Conservation (phyloP, 2,888 invertebrate species). For the Nudaria mundana region DNA sequence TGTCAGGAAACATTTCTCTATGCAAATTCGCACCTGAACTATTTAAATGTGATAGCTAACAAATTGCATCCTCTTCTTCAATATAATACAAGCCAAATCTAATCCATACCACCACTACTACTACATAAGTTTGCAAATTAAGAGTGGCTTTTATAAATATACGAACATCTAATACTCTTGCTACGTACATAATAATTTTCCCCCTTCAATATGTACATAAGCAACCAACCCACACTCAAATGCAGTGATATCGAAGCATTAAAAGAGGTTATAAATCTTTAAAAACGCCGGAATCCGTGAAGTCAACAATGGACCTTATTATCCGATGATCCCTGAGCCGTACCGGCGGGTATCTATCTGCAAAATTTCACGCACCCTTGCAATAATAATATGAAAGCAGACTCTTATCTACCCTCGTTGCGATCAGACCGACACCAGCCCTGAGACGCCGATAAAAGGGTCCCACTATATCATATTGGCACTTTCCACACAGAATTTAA, state of each 20-base stretch:
- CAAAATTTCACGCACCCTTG: conserved; percentile 77
- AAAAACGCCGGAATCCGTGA: conserved; percentile 29
- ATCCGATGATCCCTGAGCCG: conserved; percentile 59
- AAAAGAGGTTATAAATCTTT: conserved; percentile 39
- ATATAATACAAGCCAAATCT: no score
- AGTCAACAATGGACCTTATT: conserved; percentile 46
- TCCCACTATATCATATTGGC: conserved; percentile 75
- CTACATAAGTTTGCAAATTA: no score
- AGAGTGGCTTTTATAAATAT: no score
- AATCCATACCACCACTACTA: no score
- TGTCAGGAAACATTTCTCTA: no score
- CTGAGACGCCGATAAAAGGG: conserved; percentile 59
- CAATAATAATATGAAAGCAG: conserved; percentile 61
- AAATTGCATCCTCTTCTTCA: no score
- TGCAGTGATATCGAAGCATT: conserved; percentile 45
- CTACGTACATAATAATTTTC: conserved; percentile 5
- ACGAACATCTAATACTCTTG: no score
- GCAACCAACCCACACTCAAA: conserved; percentile 15
- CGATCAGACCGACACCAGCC: conserved; percentile 48
- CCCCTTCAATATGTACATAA: conserved; percentile 7
- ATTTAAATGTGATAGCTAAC: no score
- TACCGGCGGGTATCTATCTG: conserved; percentile 67
- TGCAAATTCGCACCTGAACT: no score
- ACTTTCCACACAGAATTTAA: conserved; percentile 62
- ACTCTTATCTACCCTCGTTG: conserved; percentile 69